Percentiles rank a stretch among this genome's conserved stretches.
Evolutionary conservation across 2,888 invertebrate species (phyloP).

Genomic region (Acanthococcus lagerstroemiae): DNA sequence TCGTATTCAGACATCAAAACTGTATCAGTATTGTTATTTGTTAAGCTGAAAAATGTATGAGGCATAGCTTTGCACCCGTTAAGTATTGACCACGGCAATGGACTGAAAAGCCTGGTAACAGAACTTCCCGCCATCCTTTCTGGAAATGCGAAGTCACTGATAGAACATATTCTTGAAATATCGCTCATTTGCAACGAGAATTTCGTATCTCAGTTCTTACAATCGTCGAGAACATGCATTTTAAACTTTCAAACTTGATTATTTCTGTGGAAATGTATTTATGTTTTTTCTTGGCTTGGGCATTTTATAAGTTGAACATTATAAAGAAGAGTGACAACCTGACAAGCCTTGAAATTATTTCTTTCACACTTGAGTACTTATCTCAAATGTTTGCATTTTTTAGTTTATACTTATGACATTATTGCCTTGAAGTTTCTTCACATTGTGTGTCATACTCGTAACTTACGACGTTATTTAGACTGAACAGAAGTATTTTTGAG

Average conservation of each 20-base stretch:
- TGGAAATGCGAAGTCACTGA: too few relatives aligned
- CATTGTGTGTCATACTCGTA: background rate
- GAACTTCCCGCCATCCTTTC: too few relatives aligned
- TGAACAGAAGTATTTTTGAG: background rate
- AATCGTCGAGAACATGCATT: background rate
- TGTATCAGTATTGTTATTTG: too few relatives aligned
- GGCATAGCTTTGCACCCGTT: too few relatives aligned
- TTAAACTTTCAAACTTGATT: background rate
- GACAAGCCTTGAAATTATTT: background rate
- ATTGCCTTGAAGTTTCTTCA: background rate
- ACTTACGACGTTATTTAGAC: background rate
- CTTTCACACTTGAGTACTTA: background rate
- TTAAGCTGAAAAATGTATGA: too few relatives aligned
- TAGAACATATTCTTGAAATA: too few relatives aligned
- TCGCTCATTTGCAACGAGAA: too few relatives aligned
- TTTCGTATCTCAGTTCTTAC: background rate
- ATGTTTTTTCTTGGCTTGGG: background rate
- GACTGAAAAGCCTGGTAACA: too few relatives aligned
- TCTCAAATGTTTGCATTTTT: background rate
- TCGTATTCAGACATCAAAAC: too few relatives aligned
- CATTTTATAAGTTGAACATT: background rate
- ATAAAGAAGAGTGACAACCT: background rate
- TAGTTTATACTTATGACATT: background rate
- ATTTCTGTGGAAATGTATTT: background rate
- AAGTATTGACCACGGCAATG: too few relatives aligned